Evolutionary conservation across 2,113 vertebrate species (phyloP), one percentile per base, ranked within the genome.

Genomic region (Esox niger): DNA sequence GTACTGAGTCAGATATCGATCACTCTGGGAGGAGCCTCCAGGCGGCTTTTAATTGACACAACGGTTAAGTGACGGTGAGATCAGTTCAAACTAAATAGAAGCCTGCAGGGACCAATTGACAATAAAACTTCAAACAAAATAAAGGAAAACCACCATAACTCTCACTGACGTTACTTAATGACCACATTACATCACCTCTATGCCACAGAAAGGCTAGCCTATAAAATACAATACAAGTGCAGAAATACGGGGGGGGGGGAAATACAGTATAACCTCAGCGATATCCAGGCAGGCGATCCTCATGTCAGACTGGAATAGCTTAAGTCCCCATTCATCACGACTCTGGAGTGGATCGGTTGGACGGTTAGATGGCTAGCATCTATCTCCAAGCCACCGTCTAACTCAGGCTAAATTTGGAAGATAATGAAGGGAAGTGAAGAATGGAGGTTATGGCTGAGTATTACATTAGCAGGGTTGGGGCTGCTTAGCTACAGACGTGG

Each of bases 241-340:
- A 58, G 29, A 29, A 30, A 20, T 2, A 52, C 49, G 64, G 49
- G 6, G 32, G 29, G 43, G n/a, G 27, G 66, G 21, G 11, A 55
- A 75, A 62, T 75, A n/a, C n/a, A n/a, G n/a, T n/a, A n/a, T 54
- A 57, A 63, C 62, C 43, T 62, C 33, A 32, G 29, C 43, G 21
- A 63, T 55, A 66, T 74, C 62, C 21, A 73, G 63, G 57, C 75
- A 79, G 79, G 81, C 79, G 75, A 82, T 82, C 58, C 79, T 64
- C 65, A 54, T 21, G 32, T 25, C 73, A 73, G 76, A 84, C 79
- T 56, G 75, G 83, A 87, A 82, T 79, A 81, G 76, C 57, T 15
- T 69, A 62, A 79, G 55, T 62, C 4, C 59, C 57, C 74, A 84
- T 89, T 79, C 78, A 87, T 89, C 82, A 84, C 2, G 25, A 17